Conservation (phyloP, 2,888 invertebrate genomes). For the Tricholauxania praeusta region DNA sequence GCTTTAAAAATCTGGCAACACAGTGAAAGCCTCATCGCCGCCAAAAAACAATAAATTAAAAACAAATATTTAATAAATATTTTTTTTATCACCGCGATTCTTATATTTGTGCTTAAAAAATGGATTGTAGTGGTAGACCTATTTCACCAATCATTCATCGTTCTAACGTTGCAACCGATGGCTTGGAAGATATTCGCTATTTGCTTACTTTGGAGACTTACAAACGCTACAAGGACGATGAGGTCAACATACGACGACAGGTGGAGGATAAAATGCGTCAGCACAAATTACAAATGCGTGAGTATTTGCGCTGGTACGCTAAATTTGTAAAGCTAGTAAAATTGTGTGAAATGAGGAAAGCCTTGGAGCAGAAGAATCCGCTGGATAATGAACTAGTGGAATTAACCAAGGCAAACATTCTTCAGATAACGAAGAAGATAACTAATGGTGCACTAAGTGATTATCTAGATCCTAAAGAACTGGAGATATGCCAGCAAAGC, state of each 20-base stretch:
- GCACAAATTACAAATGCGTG: constrained; percentile 53
- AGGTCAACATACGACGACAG: constrained; percentile 52
- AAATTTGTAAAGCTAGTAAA: constrained; percentile 50
- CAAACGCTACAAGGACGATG: constrained; percentile 57
- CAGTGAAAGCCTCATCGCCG: too few species aligned
- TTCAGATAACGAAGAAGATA: constrained; percentile 44
- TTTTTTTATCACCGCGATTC: too few species aligned
- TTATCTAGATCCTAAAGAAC: constrained; percentile 43
- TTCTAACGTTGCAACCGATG: too few species aligned
- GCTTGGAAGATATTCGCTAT: constrained; percentile 55
- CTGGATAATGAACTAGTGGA: constrained; percentile 41
- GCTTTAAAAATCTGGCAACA: too few species aligned
- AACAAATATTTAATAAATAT: too few species aligned
- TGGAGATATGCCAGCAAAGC: constrained; percentile 41
- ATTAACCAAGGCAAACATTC: constrained; percentile 35
- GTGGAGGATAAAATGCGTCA: constrained; percentile 56
- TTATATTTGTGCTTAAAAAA: too few species aligned
- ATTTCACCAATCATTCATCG: too few species aligned
- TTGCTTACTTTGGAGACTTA: constrained; percentile 58
- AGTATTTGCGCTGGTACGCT: constrained; percentile 52
- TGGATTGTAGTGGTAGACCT: too few species aligned
- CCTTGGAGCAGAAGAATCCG: constrained; percentile 40
- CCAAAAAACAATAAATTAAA: too few species aligned
- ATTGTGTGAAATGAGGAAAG: constrained; percentile 45
- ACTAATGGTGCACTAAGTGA: constrained; percentile 48